These are phyloP conservation scores for Pangasius larnaudii DNA, from an alignment of 2,797 vertebrate genomes.

Conservation along the genomic window DNA sequence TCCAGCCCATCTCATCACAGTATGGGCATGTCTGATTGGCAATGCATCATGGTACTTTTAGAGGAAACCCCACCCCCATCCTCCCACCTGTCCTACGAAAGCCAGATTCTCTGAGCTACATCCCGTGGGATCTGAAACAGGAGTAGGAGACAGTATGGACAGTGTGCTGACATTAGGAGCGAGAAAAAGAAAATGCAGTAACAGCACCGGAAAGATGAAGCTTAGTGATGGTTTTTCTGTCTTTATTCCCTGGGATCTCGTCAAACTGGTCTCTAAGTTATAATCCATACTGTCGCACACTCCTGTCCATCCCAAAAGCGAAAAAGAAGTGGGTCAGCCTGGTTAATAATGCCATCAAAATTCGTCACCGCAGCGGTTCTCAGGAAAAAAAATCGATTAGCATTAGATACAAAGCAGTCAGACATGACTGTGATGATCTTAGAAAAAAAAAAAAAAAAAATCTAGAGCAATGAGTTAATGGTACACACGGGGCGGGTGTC, in stretches of 20 bases:
- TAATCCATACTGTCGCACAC: slow-evolving; percentile 46
- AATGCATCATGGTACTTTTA: slow-evolving; percentile 62
- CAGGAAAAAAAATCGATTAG: slow-evolving; percentile 42
- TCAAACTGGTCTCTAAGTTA: slow-evolving; percentile 27
- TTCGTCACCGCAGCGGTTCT: not conserved
- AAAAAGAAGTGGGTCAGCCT: slow-evolving; percentile 11
- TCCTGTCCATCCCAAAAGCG: slow-evolving; percentile 40
- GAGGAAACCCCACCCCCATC: slow-evolving; percentile 52
- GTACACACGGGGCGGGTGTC: slow-evolving; percentile 41
- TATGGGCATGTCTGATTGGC: slow-evolving; percentile 54
- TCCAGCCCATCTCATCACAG: slow-evolving; percentile 28
- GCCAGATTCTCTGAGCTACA: slow-evolving; percentile 28
- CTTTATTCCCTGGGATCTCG: slow-evolving; percentile 5
- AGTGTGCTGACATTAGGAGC: slow-evolving; percentile 44
- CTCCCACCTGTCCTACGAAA: slow-evolving; percentile 66
- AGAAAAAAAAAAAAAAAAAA: slow-evolving; percentile 13
- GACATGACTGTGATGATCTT: slow-evolving; percentile 33
- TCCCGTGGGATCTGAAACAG: slow-evolving; percentile 41
- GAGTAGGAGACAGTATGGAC: slow-evolving; percentile 57
- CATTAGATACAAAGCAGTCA: slow-evolving; percentile 42
- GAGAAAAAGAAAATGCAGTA: not conserved
- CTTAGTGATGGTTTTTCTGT: not conserved
- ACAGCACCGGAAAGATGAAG: not conserved
- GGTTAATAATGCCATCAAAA: not conserved
- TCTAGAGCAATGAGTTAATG: slow-evolving; percentile 38